These are phyloP conservation scores for Prionailurus bengalensis DNA, from an alignment of 2,113 vertebrate species.

Conservation along the genomic window DNA sequence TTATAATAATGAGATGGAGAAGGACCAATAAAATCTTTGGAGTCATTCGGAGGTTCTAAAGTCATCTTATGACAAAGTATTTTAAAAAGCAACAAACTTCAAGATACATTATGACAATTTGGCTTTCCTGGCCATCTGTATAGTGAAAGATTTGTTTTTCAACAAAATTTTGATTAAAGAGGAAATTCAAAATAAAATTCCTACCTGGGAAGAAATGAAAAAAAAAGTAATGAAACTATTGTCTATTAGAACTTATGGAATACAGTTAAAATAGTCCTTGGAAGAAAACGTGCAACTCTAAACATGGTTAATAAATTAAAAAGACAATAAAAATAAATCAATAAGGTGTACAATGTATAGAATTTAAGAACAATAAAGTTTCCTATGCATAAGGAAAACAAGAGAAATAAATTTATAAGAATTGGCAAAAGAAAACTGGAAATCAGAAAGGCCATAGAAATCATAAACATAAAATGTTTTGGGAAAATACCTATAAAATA, in stretches of 20 bases:
- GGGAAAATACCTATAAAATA: neutral
- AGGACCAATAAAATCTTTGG: neutral
- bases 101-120: neutral
- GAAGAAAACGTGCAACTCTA: neutral
- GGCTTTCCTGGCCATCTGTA: neutral
- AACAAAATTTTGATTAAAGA: neutral
- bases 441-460: neutral
- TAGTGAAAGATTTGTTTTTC: neutral
- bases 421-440: neutral
- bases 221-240: neutral
- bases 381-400: neutral
- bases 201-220: neutral
- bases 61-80: neutral
- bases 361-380: neutral
- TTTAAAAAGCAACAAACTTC: neutral
- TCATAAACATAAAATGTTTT: neutral
- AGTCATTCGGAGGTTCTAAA: neutral
- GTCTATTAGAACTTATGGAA: neutral
- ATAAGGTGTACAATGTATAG: neutral
- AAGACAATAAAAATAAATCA: neutral
- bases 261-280: neutral
- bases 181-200: slow-evolving; percentile 38
- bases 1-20: neutral
- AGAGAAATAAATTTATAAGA: neutral
- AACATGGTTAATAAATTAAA: neutral